Conservation (phyloP, 2,888 invertebrate species). For the Xanthia icteritia region DNA sequence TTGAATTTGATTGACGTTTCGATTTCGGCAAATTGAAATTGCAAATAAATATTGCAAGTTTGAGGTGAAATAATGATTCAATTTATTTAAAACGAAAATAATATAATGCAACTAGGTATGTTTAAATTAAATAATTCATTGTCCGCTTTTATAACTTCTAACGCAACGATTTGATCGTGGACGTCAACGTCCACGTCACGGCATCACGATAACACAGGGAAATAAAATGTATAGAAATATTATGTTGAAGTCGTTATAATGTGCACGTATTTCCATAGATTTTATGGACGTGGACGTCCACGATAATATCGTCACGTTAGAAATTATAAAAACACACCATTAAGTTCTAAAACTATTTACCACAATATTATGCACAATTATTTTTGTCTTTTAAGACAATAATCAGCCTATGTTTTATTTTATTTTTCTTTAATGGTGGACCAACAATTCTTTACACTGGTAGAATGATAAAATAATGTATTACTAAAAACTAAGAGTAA, state of each 20-base stretch:
- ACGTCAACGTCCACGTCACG: neutral
- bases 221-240: neutral
- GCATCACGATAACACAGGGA: neutral
- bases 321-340: neutral
- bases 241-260: too few relatives aligned
- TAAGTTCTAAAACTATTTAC: neutral
- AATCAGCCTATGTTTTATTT: too few relatives aligned
- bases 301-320: neutral
- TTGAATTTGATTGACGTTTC: conserved; percentile 36
- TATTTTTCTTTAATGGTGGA: too few relatives aligned
- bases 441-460: too few relatives aligned
- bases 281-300: neutral
- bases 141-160: too few relatives aligned
- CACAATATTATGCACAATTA: too few relatives aligned
- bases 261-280: neutral
- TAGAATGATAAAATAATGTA: too few relatives aligned
- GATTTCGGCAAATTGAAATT: conserved; percentile 37
- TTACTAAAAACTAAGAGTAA: too few relatives aligned
- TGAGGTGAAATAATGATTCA: conserved; percentile 4
- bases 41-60: conserved; percentile 21
- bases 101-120: too few relatives aligned
- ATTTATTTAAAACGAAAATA: conserved; percentile 2
- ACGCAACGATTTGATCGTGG: neutral
- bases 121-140: too few relatives aligned
- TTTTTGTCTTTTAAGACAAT: too few relatives aligned